A percentile compares a stretch with the other conserved stretches of the same genome.
Evolutionary conservation across 2,888 invertebrate species (phyloP).

Genomic region (Notodonta ziczac): DNA sequence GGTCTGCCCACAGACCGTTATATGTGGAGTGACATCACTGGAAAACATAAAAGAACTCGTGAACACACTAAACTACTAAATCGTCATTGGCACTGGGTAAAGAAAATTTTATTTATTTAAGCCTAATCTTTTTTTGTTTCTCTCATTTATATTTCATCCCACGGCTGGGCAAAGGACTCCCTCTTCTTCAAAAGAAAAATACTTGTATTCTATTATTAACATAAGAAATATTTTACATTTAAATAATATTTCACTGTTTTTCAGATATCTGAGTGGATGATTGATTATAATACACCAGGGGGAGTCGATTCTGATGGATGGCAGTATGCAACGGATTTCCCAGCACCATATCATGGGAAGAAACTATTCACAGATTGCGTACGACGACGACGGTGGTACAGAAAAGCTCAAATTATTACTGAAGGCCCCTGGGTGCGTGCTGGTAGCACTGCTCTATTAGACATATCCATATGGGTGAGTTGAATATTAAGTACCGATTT

Average conservation of each 20-base stretch:
- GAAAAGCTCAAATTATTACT: conserved; percentile 92
- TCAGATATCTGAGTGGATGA: conserved; percentile 94
- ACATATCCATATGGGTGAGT: conserved; percentile 90
- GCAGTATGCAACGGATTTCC: conserved; percentile 98
- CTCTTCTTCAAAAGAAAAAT: conserved; percentile 32
- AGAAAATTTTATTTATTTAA: too few species aligned
- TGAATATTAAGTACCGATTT: neutral
- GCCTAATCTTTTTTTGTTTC: too few species aligned
- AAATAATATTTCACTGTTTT: conserved; percentile 13
- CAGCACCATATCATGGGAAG: conserved; percentile 92
- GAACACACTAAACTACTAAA: conserved; percentile 94
- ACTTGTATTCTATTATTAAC: neutral
- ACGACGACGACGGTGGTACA: conserved; percentile 92
- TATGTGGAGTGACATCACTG: conserved; percentile 96
- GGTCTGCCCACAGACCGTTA: conserved; percentile 94
- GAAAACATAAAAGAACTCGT: conserved; percentile 92
- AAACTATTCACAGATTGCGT: conserved; percentile 96
- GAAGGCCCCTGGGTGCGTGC: conserved; percentile 95
- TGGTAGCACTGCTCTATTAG: conserved; percentile 93
- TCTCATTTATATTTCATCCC: too few species aligned
- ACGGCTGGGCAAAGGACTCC: too few species aligned
- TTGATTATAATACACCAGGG: conserved; percentile 95
- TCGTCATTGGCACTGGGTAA: conserved; percentile 95
- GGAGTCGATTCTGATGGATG: conserved; percentile 96
- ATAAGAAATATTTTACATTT: neutral